Evolutionary conservation across 2,113 vertebrate genomes (phyloP), one percentile per base, ranked within the genome.

Genomic region (Myiozetetes cayanensis): DNA sequence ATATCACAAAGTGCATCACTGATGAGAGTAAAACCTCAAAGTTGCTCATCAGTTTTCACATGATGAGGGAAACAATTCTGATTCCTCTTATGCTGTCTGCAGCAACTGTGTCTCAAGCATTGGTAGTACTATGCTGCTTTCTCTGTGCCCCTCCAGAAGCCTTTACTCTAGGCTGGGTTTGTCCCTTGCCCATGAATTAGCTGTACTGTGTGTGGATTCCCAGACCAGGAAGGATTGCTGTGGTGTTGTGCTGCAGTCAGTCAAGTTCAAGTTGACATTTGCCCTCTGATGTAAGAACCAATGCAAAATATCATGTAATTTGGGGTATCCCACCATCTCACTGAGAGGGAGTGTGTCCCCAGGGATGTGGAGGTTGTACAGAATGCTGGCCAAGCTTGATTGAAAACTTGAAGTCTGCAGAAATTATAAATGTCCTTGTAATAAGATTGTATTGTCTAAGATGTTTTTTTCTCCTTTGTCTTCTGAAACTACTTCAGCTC

Each of bases 121-220:
- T 1, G 1, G 28, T 17, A 35, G 9, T 49, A 10, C 3, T 55
- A 9, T 33, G 24, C 15, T 1, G 0, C 35, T 53, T 59, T 55
- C 13, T 21, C 49, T 35, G 3, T 50, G 46, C 13, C 18, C 13
- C 56, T 49, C 27, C 39, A 44, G 52, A 43, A 78, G 25, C 22
- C 20, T 16, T 62, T 43, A 19, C 22, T 73, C 30, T 27, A 39
- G 61, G 22, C 17, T n/a, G 11, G 14, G 4, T 37, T 82, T 63
- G n/a, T 47, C 17, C 10, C 66, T 63, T 2, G 0, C 18, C 17
- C 30, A 5, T 52, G 25, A 77, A 35, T 72, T 41, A 77, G 19
- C 12, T 63, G n/a, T 35, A 25, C 22, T 8, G 2, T 24, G 6
- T n/a, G 25, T 35, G 37, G 30, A 37, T 67, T 80, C 37, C 22